Conservation (phyloP, 1,140 invertebrate genomes). For the Colletes gigas region DNA sequence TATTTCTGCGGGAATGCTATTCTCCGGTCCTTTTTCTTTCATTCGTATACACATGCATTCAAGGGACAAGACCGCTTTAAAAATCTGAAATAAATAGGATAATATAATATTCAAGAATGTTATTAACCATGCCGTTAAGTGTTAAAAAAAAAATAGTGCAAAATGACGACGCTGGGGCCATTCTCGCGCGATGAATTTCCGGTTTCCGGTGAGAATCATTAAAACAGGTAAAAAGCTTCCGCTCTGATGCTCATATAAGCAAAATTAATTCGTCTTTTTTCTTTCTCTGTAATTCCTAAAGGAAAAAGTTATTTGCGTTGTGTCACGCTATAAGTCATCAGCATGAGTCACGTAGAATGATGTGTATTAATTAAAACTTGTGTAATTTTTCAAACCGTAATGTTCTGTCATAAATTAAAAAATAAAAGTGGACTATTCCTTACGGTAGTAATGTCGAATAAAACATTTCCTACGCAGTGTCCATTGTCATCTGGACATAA, state of each 20-base stretch:
- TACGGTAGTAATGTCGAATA: neutral
- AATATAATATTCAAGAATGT: too few species aligned
- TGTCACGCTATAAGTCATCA: neutral
- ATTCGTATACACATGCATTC: too few species aligned
- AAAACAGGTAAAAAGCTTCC: constrained; percentile 20
- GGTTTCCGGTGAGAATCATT: neutral
- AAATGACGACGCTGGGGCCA: too few species aligned
- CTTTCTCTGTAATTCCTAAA: neutral
- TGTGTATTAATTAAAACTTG: neutral
- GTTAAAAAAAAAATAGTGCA: too few species aligned
- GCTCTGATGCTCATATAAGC: neutral
- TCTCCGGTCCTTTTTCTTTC: neutral
- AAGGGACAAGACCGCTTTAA: too few species aligned
- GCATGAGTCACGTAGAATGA: neutral
- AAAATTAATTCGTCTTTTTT: constrained; percentile 12
- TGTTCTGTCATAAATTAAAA: neutral
- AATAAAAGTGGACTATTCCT: too few species aligned
- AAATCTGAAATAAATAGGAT: too few species aligned
- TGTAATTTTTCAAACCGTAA: neutral
- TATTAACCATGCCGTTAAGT: too few species aligned
- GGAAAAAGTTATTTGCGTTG: neutral
- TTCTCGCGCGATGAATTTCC: neutral
- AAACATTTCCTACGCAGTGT: too few species aligned
- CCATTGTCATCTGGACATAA: neutral
- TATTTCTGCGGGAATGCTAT: neutral